Conservation (phyloP, 2,888 invertebrate species). For the Caenorhabditis sp. region DNA sequence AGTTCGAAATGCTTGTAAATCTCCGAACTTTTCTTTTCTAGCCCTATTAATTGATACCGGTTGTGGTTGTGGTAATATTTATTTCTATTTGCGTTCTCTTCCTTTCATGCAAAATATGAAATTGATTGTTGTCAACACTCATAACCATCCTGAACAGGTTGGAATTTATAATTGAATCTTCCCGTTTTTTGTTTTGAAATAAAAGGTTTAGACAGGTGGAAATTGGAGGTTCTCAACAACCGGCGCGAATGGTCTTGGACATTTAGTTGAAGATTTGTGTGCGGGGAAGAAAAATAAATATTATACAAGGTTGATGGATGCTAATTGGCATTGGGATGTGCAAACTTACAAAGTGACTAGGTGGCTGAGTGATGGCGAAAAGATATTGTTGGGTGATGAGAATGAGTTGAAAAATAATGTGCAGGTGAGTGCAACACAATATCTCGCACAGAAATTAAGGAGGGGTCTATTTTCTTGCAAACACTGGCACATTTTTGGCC, state of each 20-base stretch:
- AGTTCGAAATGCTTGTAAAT: background rate
- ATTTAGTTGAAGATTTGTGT: conserved; percentile 50
- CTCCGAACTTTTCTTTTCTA: conserved; percentile 14
- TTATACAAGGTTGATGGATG: conserved; percentile 54
- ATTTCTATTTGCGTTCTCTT: conserved; percentile 46
- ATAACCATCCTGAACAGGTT: conserved; percentile 60
- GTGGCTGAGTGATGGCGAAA: conserved; percentile 52
- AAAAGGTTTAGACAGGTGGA: conserved; percentile 49
- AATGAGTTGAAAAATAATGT: conserved; percentile 34
- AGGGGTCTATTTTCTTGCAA: background rate
- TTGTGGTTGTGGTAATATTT: conserved; percentile 55
- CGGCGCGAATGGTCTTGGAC: conserved; percentile 50
- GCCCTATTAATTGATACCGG: conserved; percentile 57
- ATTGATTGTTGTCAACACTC: conserved; percentile 57
- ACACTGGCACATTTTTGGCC: too few species aligned
- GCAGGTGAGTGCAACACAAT: conserved; percentile 13
- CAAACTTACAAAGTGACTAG: conserved; percentile 56
- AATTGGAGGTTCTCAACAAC: conserved; percentile 58
- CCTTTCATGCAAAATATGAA: conserved; percentile 42
- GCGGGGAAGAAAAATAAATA: conserved; percentile 50
- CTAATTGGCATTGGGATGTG: conserved; percentile 57
- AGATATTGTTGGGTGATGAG: conserved; percentile 46
- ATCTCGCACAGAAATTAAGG: too few species aligned
- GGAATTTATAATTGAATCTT: background rate
- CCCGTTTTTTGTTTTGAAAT: background rate